Evolutionary conservation across 2,113 vertebrate species (phyloP), one percentile per base, ranked within the genome.

Genomic region (Hiodon alosoides): DNA sequence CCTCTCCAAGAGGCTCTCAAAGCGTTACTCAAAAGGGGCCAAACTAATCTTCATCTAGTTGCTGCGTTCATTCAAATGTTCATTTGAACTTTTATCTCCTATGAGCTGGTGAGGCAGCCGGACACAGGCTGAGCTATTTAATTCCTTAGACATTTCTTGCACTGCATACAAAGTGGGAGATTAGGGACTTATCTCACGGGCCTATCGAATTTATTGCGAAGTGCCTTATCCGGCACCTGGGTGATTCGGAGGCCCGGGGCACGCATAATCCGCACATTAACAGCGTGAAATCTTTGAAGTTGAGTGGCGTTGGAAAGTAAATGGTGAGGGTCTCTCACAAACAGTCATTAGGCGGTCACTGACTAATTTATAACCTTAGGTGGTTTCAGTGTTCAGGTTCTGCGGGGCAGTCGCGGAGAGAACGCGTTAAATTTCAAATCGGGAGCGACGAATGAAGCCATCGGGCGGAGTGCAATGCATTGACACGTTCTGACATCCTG

Each of bases 361-460:
- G 75, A 81, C 68, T 85, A 71, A 83, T 76, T 79, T 54, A 74
- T 77, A 73, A 81, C 59, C 60, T 75, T 51, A 71, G 66, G 65
- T 75, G 60, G 65, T 61, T 61, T 73, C 51, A 54, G 60, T 71
- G 54, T 62, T 8, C 2, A 0, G 61, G 70, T 54, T 65, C 2
- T 31, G 31, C 11, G 55, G 67, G 31, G 71, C 57, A 76, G 76
- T 78, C 51, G 71, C 76, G 46, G 14, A 60, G 57, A 69, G 66
- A 61, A 61, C 51, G 62, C 31, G 66, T 54, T 31, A 11, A 60
- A 69, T 76, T 69, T 69, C 16, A 69, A 69, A 69, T 69, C 31
- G 31, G 31, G n/a, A 62, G 74, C 10, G 31, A 16, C 48, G 31
- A 31, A 17, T 69, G 66, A 51, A 47, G 58, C 57, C 54, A 68